Conservation (phyloP, 2,113 vertebrate genomes). For the Psilopsiagon aurifrons region DNA sequence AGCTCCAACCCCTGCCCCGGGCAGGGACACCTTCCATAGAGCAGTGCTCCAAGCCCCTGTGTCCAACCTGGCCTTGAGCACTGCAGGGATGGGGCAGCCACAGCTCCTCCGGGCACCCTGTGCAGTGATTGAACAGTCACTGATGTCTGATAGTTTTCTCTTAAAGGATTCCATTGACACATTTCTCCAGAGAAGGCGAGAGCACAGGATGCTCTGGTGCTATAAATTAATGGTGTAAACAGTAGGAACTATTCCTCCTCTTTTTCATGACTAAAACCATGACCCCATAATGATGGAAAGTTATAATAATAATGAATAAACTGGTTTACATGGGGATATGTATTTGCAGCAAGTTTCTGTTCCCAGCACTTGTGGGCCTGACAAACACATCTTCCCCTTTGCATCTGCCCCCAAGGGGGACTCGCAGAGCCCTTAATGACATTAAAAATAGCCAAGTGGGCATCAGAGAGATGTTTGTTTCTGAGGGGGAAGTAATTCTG, state of each 20-base stretch:
- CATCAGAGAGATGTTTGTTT: neutral
- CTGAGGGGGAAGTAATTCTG: neutral
- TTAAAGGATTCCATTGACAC: neutral
- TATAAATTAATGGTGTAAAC: neutral
- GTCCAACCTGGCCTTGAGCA: neutral
- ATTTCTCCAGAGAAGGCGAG: neutral
- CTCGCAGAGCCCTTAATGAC: neutral
- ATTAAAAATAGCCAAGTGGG: neutral
- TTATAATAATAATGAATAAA: neutral
- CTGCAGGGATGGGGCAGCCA: neutral
- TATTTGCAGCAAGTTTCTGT: neutral
- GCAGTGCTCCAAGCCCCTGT: neutral
- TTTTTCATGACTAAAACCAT: neutral
- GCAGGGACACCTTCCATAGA: neutral
- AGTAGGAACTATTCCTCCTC: neutral
- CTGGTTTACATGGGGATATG: neutral
- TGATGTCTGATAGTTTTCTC: neutral
- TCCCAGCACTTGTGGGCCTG: neutral
- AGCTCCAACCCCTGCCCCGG: rapidly evolving
- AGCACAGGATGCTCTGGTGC: neutral
- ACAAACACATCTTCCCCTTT: neutral
- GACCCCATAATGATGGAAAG: neutral
- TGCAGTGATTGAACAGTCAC: neutral
- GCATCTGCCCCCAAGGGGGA: neutral
- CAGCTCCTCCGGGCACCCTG: neutral